Percentiles rank a stretch among this genome's conserved stretches.
Conservation (phyloP, 2,113 vertebrate species). For the Datnioides undecimradiatus region DNA sequence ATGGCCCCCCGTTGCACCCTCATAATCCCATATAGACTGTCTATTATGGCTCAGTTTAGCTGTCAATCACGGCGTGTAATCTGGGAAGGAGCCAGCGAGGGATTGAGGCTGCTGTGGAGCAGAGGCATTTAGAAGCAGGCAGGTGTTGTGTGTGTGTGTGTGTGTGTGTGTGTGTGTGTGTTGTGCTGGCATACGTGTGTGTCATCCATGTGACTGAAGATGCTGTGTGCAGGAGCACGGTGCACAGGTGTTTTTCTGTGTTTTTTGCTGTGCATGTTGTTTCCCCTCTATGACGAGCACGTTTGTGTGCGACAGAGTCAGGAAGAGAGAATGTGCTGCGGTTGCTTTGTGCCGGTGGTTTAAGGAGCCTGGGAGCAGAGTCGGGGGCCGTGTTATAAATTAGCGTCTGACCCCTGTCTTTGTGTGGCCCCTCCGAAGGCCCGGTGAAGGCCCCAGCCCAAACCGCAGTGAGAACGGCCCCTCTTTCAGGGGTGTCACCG, state of each 20-base stretch:
- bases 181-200: background rate
- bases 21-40: conserved; percentile 73
- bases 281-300: background rate
- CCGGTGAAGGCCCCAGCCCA: conserved; percentile 72
- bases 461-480: conserved; percentile 76
- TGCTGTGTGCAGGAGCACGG: background rate
- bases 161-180: background rate
- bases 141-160: conserved; percentile 14
- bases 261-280: background rate
- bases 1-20: conserved; percentile 73
- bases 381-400: conserved; percentile 83
- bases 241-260: background rate
- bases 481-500: conserved; percentile 87
- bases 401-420: conserved; percentile 81
- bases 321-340: conserved; percentile 45
- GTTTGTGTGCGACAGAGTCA: conserved; percentile 14
- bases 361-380: conserved; percentile 83
- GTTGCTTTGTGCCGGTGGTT: conserved; percentile 65
- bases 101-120: conserved; percentile 27
- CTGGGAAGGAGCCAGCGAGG: conserved; percentile 18
- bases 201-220: conserved; percentile 11
- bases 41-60: conserved; percentile 73
- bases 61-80: conserved; percentile 77
- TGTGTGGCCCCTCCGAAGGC: conserved; percentile 79
- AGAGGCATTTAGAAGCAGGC: conserved; percentile 12